phyloP scores from a whole-genome alignment of 2,797 vertebrate species.

The Antennarius maculatus region DNA sequence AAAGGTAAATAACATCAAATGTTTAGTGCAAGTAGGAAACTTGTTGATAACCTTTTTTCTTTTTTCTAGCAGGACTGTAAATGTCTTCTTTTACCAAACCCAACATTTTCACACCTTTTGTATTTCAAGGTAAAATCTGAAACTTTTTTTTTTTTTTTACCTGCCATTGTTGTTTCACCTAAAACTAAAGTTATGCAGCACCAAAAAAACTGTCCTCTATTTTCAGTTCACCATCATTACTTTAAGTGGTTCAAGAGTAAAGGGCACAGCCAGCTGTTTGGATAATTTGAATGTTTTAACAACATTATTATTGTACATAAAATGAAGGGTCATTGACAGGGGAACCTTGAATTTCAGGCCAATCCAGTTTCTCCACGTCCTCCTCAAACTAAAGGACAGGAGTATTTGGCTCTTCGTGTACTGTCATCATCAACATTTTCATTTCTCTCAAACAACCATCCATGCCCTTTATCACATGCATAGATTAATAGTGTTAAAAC shows the following conservation, averaged over 20 bases:
- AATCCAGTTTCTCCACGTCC: constrained; percentile 23
- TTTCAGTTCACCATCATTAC: constrained; percentile 54
- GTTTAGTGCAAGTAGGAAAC: constrained; percentile 35
- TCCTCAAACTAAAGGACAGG: too few species aligned
- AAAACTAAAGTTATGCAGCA: constrained; percentile 42
- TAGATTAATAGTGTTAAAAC: constrained; percentile 70
- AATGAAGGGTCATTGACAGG: constrained; percentile 25
- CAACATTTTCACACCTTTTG: not conserved
- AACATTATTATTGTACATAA: constrained; percentile 26
- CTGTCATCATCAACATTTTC: constrained; percentile 59
- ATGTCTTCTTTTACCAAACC: not conserved
- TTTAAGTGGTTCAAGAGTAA: constrained; percentile 62
- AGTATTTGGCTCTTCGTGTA: constrained; percentile 62
- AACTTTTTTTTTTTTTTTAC: constrained; percentile 3
- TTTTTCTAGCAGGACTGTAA: not conserved
- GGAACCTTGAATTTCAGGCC: constrained; percentile 38
- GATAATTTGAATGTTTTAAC: constrained; percentile 26
- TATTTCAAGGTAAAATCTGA: constrained; percentile 15
- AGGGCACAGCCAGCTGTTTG: constrained; percentile 71
- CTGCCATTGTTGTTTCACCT: constrained; percentile 3
- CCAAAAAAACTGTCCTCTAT: constrained; percentile 47
- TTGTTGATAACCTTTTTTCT: constrained; percentile 3
- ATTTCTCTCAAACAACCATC: constrained; percentile 75
- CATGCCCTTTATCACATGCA: constrained; percentile 86
- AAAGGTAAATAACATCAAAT: constrained; percentile 38